Base-by-base conservation (phyloP, 2,113 vertebrate genomes). In the Axis porcinus region DNA sequence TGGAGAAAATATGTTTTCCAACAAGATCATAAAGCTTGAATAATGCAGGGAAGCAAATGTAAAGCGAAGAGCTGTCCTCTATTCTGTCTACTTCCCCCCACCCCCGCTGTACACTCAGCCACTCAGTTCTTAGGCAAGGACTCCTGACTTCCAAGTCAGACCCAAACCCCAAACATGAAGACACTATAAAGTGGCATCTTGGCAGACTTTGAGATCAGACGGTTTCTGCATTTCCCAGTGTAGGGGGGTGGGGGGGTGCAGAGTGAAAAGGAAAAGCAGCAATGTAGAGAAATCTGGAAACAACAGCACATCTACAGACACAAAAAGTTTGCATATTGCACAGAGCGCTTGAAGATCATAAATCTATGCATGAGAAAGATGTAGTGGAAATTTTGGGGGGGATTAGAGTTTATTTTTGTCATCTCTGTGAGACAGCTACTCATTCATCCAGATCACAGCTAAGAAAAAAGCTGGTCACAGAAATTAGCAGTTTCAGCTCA, bases 401-500 rank as follows among this genome's bases (percentile, higher is more conserved):
- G 99, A 99, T 99, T 99, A 99, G 99, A 99, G 99, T 99, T 99
- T 99, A 99, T 99, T 99, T 99, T 99, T 99, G 99, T 99, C 99
- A 99, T 99, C 99, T 99, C 99, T 99, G 99, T 99, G 99, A 99
- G 99, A 99, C 99, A 99, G 99, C 99, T 99, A 99, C 99, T 99
- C 99, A 99, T 99, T 99, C 99, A 99, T 99, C 99, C 99, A 99
- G 99, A 99, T 99, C 99, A 99, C 99, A 99, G 99, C 99, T 99
- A 99, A 99, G 99, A 99, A 99, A 99, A 99, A 99, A 99, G 99
- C 99, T 99, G 99, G 99, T 99, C 99, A 99, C 99, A 99, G 99
- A 99, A 99, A 99, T 99, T 99, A 99, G 99, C 99, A 99, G 99
- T 99, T 99, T 99, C 99, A 99, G 99, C 99, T 99, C 99, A 99